Base-by-base conservation (phyloP, 2,113 vertebrate genomes). In the Carollia perspicillata region DNA sequence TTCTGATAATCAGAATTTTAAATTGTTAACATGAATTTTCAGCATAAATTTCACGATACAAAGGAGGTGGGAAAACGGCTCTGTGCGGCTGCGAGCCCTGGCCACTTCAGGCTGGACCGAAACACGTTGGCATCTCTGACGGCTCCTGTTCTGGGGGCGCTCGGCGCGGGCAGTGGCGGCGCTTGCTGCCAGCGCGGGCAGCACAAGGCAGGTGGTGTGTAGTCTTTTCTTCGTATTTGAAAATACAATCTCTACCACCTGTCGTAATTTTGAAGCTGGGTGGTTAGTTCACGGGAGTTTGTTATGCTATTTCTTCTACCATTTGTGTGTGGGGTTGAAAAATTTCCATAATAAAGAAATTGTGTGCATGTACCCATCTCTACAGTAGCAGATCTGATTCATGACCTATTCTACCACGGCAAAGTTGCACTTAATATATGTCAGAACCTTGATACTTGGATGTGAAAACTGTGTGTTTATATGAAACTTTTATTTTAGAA, bases 401-500 rank as follows among this genome's bases (percentile, higher is more conserved):
- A 26, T 63, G 53, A 53, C 81, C 60, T 85, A 14, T 53, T 74
- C 40, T 66, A 63, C 42, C 55, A 60, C 88, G 81, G 44, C 23
- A 96, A 49, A 90, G 81, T 55, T 69, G 35, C 49, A 58, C 81
- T 90, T 85, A 72, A 63, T 90, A 30, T 94, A 23, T 85, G 10
- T 96, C 78, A 92, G 85, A 91, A 69, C 10, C 3, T n/a, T 83
- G 65, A 88, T 92, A 63, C 53, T 79, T 84, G 81, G 47, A 85
- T 58, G 42, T 23, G 28, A 83, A 90, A 84, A 71, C 22, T 89
- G 37, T 63, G 40, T 87, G n/a, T 89, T 84, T 79, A 11, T 44
- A 26, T 26, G 18, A 84, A 87, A 35, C 74, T 94, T 91, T 88
- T 85, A 90, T 88, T 96, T 97, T 94, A 89, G 80, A 86, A 49